Evolutionary conservation across 2,113 vertebrate species (phyloP).

Genomic region (Bothrops jararaca): DNA sequence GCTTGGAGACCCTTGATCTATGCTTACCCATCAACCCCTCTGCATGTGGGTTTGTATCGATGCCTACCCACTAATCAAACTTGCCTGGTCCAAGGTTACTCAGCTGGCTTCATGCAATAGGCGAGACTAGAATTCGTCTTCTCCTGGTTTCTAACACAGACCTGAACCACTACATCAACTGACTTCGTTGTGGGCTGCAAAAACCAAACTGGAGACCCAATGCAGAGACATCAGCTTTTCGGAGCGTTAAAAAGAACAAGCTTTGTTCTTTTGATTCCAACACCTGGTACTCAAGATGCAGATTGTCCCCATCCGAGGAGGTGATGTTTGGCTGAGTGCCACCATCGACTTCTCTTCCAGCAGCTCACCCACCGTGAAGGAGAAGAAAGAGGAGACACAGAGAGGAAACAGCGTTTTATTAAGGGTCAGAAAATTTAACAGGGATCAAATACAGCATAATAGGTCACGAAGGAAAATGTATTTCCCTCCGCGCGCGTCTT

Average conservation of each 20-base stretch:
- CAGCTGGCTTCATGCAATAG: background rate
- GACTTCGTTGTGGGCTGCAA: background rate
- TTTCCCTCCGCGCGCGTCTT: background rate
- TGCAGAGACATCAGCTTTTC: background rate
- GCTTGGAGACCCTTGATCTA: too few species aligned
- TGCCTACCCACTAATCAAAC: too few species aligned
- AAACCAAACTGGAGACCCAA: background rate
- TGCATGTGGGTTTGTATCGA: too few species aligned
- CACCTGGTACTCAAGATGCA: background rate
- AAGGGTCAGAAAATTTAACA: constrained; percentile 25
- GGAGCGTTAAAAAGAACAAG: background rate
- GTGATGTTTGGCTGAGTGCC: background rate
- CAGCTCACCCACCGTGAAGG: background rate
- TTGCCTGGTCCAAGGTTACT: too few species aligned
- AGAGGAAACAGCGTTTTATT: constrained; percentile 22
- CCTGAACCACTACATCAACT: background rate
- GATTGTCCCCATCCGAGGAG: background rate
- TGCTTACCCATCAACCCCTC: too few species aligned
- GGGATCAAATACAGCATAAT: constrained; percentile 17
- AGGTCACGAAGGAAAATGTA: background rate
- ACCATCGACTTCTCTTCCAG: background rate
- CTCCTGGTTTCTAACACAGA: background rate
- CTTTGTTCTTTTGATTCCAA: background rate
- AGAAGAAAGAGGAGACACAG: background rate
- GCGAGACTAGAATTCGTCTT: background rate